These are phyloP conservation scores for Pteruthius melanotis DNA, from an alignment of 2,113 vertebrate genomes.

Conservation along the genomic window DNA sequence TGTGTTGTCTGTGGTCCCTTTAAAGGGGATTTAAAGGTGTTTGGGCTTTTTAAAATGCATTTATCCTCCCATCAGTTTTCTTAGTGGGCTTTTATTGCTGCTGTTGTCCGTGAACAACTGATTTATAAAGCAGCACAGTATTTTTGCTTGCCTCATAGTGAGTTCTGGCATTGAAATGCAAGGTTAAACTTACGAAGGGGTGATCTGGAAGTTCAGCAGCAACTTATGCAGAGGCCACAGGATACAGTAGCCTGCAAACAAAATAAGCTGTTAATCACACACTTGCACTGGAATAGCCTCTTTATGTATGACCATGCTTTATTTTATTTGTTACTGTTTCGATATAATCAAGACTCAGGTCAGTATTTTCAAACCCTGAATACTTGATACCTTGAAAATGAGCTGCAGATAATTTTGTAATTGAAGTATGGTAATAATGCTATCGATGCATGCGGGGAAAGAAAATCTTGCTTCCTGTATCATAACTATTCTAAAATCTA, in stretches of 20 bases:
- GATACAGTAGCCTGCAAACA: neutral
- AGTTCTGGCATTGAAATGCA: neutral
- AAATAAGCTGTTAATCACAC: neutral
- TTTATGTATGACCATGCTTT: neutral
- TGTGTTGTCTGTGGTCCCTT: neutral
- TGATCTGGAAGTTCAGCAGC: neutral
- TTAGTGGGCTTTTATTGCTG: neutral
- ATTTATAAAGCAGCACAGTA: neutral
- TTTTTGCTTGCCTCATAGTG: neutral
- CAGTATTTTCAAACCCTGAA: neutral
- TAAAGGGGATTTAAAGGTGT: neutral
- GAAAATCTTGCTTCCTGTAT: neutral
- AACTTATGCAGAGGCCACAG: neutral
- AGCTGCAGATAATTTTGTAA: neutral
- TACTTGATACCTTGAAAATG: neutral
- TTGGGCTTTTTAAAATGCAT: neutral
- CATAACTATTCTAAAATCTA: neutral
- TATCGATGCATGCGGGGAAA: neutral
- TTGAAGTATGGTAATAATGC: neutral
- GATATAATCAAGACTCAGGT: neutral
- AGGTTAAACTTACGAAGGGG: neutral
- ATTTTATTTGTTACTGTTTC: neutral
- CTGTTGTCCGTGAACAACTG: neutral
- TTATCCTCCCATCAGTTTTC: neutral
- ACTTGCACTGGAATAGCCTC: neutral